Conservation (phyloP, 1,140 invertebrate species). For the Meloidogyne hapla region DNA sequence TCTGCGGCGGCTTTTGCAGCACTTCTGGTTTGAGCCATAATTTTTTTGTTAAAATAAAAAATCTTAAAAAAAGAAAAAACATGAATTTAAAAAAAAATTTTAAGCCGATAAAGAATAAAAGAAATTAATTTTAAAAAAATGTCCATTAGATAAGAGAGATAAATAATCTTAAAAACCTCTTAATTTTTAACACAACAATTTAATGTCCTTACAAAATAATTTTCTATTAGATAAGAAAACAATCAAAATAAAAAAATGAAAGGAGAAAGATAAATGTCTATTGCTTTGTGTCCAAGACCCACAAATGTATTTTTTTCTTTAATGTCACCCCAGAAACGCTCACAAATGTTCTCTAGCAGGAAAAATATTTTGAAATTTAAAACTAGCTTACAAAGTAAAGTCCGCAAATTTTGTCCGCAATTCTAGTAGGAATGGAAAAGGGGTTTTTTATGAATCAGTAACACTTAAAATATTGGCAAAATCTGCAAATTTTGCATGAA, state of each 20-base stretch:
- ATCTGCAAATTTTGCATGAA: no score
- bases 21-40: background rate
- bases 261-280: background rate
- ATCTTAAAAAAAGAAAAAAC: background rate
- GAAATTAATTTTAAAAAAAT: background rate
- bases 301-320: background rate
- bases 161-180: background rate
- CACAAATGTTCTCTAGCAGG: background rate
- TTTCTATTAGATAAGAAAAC: background rate
- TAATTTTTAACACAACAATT: background rate
- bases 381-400: no score
- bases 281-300: background rate
- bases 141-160: background rate
- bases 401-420: no score
- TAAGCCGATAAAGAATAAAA: background rate
- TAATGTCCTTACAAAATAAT: no score
- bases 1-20: background rate
- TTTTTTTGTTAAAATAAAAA: background rate
- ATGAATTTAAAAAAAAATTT: background rate
- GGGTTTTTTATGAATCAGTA: no score
- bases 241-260: background rate
- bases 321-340: conserved; percentile 1
- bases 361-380: background rate
- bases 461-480: no score
- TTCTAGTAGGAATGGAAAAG: no score